These are phyloP conservation scores for Cyanocitta stelleri DNA, from an alignment of 2,113 vertebrate species.

Conservation along the genomic window DNA sequence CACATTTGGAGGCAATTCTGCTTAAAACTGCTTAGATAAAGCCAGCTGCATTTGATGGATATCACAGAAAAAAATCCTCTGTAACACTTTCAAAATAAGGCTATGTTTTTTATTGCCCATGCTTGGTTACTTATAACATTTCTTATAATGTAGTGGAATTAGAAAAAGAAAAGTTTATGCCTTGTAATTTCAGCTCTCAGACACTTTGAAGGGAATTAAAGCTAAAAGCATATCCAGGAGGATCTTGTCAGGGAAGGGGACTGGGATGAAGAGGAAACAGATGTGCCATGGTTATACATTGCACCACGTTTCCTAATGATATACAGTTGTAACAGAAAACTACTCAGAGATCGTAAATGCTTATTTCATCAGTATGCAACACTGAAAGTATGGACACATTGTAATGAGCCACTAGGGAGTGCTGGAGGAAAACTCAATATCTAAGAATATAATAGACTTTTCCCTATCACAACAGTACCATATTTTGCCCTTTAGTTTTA, in stretches of 20 bases:
- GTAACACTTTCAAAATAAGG: background rate
- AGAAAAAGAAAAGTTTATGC: background rate
- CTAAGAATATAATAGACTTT: background rate
- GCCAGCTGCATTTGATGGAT: background rate
- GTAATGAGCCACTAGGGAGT: slow-evolving; percentile 17
- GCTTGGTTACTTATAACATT: background rate
- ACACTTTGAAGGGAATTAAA: background rate
- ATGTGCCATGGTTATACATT: background rate
- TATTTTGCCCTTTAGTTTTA: background rate
- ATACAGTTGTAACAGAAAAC: background rate
- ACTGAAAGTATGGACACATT: background rate
- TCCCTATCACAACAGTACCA: background rate
- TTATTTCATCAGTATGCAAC: background rate
- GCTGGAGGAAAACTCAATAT: slow-evolving; percentile 15
- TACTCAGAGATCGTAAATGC: background rate
- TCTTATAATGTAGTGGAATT: background rate
- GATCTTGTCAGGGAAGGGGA: background rate
- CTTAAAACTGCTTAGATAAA: slow-evolving; percentile 16
- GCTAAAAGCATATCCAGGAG: background rate
- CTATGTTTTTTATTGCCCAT: background rate
- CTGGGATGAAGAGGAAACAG: background rate
- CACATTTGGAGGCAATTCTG: slow-evolving; percentile 7
- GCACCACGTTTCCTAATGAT: background rate
- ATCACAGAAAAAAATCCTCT: background rate
- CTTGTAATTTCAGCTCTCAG: background rate